Evolutionary conservation across 2,888 invertebrate genomes (phyloP), one percentile per base, ranked within the genome.

Genomic region (Leptogaster cylindrica): DNA sequence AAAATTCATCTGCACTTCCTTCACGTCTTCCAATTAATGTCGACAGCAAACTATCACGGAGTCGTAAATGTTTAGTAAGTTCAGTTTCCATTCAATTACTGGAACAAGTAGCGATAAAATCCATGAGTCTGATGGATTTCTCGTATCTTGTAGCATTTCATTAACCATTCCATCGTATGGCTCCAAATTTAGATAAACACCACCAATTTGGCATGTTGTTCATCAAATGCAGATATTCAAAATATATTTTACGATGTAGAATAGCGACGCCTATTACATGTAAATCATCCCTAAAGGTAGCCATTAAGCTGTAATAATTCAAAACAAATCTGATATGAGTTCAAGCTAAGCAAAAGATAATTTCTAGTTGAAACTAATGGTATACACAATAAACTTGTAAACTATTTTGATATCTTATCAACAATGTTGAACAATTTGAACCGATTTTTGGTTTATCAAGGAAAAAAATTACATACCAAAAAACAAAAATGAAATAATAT

Each of bases 391-490:
- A 23, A 36, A 14, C 55, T 31, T 18, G 39, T 55, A 55, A 55
- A 55, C 39, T 23, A 16, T 14, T 12, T n/a, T 7, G 55, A 20
- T 55, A 55, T 55, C 55, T 55, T 55, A 55, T 55, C 55, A 55
- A 14, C 0, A 23, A 20, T n/a, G 55, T 39, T 23, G 39, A 8
- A 39, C 55, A 10, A 3, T 55, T 55, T 33, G 23, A 36, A 55
- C 33, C 33, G 20, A 55, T 55, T 31, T 48, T 31, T 8, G 10
- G 2, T 48, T 55, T 55, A 36, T 36, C 39, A 55, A 16, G 31
- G 23, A 36, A 39, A n/a, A n/a, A n/a, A n/a, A n/a, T n/a, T n/a
- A n/a, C n/a, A n/a, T n/a, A n/a, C n/a, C n/a, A n/a, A n/a, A n/a
- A n/a, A n/a, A n/a, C n/a, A n/a, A n/a, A n/a, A n/a, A n/a, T n/a